These are phyloP conservation scores for Gymnoscopelus braueri DNA, from an alignment of 2,797 vertebrate species.

Conservation along the genomic window DNA sequence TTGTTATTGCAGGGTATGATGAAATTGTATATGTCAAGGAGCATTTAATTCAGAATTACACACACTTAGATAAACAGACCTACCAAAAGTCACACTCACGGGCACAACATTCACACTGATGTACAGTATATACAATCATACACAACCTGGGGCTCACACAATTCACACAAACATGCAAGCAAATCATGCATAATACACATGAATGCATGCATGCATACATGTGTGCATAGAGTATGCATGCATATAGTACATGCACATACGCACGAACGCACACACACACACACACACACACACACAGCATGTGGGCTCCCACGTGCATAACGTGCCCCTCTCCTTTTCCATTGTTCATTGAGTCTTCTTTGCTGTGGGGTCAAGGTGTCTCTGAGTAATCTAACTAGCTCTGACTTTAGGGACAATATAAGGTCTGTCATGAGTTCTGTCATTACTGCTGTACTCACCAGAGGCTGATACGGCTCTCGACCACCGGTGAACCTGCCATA, in stretches of 20 bases:
- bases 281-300: conserved; percentile 12
- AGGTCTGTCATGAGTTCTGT: conserved; percentile 66
- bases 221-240: conserved; percentile 10
- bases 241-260: background rate
- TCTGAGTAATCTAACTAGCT: conserved; percentile 77
- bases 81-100: too few species aligned
- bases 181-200: background rate
- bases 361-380: conserved; percentile 69
- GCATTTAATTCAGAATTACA: conserved; percentile 52
- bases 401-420: conserved; percentile 66
- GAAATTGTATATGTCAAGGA: conserved; percentile 58
- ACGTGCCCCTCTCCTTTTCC: conserved; percentile 53
- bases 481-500: conserved; percentile 72
- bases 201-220: conserved; percentile 2
- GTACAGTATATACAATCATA: too few species aligned
- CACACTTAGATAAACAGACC: background rate
- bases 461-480: conserved; percentile 64
- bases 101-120: too few species aligned
- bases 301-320: conserved; percentile 57
- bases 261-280: conserved; percentile 9
- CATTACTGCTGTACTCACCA: conserved; percentile 72
- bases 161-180: background rate
- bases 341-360: conserved; percentile 69
- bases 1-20: conserved; percentile 63
- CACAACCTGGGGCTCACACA: background rate